phyloP scores from a whole-genome alignment of 2,113 vertebrate genomes.

The Heloderma charlesbogerti region DNA sequence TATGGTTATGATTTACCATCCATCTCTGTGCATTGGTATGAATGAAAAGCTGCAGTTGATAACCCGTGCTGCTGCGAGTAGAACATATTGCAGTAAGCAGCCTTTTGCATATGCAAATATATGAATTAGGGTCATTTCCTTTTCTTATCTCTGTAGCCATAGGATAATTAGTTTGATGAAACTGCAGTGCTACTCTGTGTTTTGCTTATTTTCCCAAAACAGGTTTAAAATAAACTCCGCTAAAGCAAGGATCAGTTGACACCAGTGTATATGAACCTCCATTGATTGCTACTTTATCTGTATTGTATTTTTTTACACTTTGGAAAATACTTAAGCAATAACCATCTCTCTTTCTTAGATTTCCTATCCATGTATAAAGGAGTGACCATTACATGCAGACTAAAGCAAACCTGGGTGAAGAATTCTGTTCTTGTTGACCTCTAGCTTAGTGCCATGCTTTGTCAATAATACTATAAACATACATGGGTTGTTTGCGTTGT shows the following conservation, averaged over 20 bases:
- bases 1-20: neutral
- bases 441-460: neutral
- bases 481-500: neutral
- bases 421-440: neutral
- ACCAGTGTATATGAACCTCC: neutral
- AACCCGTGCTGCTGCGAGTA: neutral
- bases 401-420: too few relatives aligned
- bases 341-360: neutral
- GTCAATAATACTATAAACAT: neutral
- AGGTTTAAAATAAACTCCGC: neutral
- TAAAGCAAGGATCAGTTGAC: slow-evolving; percentile 8
- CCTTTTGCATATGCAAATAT: neutral
- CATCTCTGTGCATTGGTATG: neutral
- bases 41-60: neutral
- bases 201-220: neutral
- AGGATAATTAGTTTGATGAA: neutral
- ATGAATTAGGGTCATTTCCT: neutral
- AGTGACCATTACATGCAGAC: neutral
- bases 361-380: neutral
- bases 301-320: neutral
- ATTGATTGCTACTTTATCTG: neutral
- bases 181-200: neutral
- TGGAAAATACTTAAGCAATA: neutral
- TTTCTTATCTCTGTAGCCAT: neutral
- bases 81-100: neutral